Base-by-base conservation (phyloP, 1,140 invertebrate genomes). In the Procambarus virginalis region DNA sequence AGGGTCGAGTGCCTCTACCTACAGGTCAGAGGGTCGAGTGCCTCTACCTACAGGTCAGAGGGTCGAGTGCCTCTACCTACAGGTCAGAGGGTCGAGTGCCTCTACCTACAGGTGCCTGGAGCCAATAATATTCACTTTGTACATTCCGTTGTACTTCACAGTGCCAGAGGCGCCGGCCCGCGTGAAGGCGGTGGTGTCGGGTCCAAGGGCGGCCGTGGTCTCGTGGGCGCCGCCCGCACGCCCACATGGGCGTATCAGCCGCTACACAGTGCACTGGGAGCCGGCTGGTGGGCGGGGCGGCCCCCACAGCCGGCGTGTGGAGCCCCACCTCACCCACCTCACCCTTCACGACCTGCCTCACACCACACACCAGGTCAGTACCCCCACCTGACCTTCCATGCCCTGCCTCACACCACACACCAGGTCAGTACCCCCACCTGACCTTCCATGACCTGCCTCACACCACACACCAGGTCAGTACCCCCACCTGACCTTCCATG, bases 201-300 rank as follows among this genome's bases (percentile, higher is more conserved):
- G 93, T 84, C 92, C 93, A 73, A 93, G 92, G 83, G 92, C 93
- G 55, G 93, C 94, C 22, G 88, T 95, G 76, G 94, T 95, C 14
- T 93, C 93, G 6, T 95, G 95, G 95, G 93, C 93, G 89, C 93
- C 93, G 51, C 95, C 95, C 22, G 75, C 92, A 20, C 92, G 93
- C 76, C 93, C 93, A 20, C 95, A 95, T 92, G 95, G 95, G 45
- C 90, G 94, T 78, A 92, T 95, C 46, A 94, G 91, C 12, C 93
- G 93, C 86, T 95, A 94, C 91, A 93, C 93, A 20, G 88, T 95
- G 46, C 94, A 94, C 91, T 88, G 86, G 86, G 68, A 70, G 48
- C 45, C 60, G 6, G 78, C 64, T 22, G 60, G 80, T 51, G 84
- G 73, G 3, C 49, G 84, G 12, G 84, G 75, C n/a, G 20, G n/a